Percentiles rank a stretch among this genome's conserved stretches.
These are phyloP conservation scores for Zoanthus sansibaricus DNA, from an alignment of 92 coral and sea anemone genomes.

Conservation along the genomic window DNA sequence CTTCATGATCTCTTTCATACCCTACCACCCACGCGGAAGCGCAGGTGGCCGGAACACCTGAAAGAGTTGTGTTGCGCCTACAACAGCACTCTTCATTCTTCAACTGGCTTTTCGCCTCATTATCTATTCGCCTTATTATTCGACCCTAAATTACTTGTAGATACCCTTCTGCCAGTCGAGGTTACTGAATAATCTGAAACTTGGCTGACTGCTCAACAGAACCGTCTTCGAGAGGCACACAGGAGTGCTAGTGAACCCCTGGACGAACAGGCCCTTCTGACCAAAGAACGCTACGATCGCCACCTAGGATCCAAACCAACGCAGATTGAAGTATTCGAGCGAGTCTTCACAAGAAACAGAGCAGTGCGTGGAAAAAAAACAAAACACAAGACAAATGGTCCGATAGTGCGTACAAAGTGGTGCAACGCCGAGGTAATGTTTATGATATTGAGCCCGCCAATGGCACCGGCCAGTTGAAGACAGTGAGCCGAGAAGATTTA, in stretches of 20 bases:
- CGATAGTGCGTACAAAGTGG: neutral
- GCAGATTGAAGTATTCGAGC: neutral
- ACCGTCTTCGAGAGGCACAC: neutral
- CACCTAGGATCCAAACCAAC: neutral
- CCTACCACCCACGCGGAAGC: too few relatives aligned
- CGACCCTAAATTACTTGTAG: too few relatives aligned
- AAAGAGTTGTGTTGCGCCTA: too few relatives aligned
- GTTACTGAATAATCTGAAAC: too few relatives aligned
- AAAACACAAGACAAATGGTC: constrained; percentile 22
- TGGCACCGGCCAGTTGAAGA: neutral
- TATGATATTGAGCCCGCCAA: neutral
- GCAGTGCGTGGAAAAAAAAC: neutral
- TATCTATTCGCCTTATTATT: too few relatives aligned
- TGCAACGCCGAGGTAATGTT: constrained; percentile 1
- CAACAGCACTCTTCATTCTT: too few relatives aligned
- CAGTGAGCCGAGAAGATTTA: neutral
- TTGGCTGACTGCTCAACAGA: constrained; percentile 14
- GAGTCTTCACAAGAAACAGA: neutral
- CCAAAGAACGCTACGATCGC: neutral
- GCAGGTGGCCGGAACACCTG: too few relatives aligned
- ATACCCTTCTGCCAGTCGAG: too few relatives aligned
- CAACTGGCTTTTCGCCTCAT: too few relatives aligned
- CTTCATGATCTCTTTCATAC: too few relatives aligned
- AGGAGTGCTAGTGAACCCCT: neutral
- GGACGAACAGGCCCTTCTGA: neutral